Conservation (phyloP, 1,140 invertebrate genomes). For the Carposina sasakii region DNA sequence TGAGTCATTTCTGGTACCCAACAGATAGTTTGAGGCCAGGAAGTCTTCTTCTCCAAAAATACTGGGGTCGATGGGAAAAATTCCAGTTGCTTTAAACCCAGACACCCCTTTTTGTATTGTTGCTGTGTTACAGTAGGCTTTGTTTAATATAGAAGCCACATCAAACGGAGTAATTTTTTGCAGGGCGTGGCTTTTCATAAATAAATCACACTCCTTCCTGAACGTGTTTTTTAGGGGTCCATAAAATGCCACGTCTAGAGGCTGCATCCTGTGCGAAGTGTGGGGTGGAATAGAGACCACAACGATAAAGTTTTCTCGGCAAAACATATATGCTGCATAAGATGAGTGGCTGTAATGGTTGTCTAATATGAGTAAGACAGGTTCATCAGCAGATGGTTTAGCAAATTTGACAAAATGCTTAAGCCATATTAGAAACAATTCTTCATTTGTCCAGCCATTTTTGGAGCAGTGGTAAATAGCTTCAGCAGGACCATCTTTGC, state of each 20-base stretch:
- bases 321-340: conserved; percentile 33
- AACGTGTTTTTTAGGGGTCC: conserved; percentile 55
- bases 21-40: too few species aligned
- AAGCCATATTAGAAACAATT: conserved; percentile 40
- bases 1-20: too few species aligned
- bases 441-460: conserved; percentile 37
- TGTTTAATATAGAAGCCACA: conserved; percentile 21
- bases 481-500: conserved; percentile 25
- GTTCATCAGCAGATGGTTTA: conserved; percentile 26
- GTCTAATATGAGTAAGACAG: conserved; percentile 35
- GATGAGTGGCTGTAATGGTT: conserved; percentile 38
- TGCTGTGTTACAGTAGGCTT: conserved; percentile 20
- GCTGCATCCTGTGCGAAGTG: conserved; percentile 53
- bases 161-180: conserved; percentile 21
- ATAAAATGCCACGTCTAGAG: conserved; percentile 62
- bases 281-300: conserved; percentile 42
- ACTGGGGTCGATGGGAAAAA: conserved; percentile 5
- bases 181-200: conserved; percentile 23
- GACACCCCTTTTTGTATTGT: conserved; percentile 6
- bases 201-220: conserved; percentile 29
- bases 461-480: conserved; percentile 25
- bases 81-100: conserved; percentile 7
- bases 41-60: conserved; percentile 1
- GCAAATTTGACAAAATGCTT: conserved; percentile 28
- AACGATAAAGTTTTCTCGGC: conserved; percentile 27